Conservation (phyloP, 2,888 invertebrate genomes). For the Chouioia cunea region DNA sequence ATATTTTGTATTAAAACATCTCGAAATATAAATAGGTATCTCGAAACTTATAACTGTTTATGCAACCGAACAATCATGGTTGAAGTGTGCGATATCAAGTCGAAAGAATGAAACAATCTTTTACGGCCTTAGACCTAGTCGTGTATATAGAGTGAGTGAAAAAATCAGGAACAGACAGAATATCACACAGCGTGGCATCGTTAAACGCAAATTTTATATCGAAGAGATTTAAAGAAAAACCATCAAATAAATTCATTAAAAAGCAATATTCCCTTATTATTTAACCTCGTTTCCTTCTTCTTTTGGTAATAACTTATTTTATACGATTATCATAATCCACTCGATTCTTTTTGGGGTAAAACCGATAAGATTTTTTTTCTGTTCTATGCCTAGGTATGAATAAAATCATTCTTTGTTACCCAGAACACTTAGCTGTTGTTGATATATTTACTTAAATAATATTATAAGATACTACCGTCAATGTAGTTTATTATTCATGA, state of each 20-base stretch:
- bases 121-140: slow-evolving; percentile 68
- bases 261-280: slow-evolving; percentile 52
- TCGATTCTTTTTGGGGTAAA: neutral
- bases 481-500: too few species aligned
- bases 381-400: neutral
- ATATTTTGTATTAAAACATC: slow-evolving; percentile 15
- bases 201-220: slow-evolving; percentile 68
- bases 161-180: slow-evolving; percentile 59
- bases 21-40: slow-evolving; percentile 35
- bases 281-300: neutral
- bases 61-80: slow-evolving; percentile 46
- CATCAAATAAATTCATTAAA: slow-evolving; percentile 66
- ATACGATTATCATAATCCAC: neutral
- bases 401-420: neutral
- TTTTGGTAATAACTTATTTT: neutral
- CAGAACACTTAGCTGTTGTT: too few species aligned
- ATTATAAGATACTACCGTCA: too few species aligned
- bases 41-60: slow-evolving; percentile 43
- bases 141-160: slow-evolving; percentile 64
- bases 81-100: slow-evolving; percentile 49
- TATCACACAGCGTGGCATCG: slow-evolving; percentile 66
- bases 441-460: too few species aligned
- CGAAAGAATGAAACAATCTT: slow-evolving; percentile 53
- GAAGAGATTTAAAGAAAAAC: slow-evolving; percentile 65
- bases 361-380: too few species aligned